These are phyloP conservation scores for Enteromius afrohamiltoni DNA, from an alignment of 2,797 vertebrate genomes.

Conservation along the genomic window DNA sequence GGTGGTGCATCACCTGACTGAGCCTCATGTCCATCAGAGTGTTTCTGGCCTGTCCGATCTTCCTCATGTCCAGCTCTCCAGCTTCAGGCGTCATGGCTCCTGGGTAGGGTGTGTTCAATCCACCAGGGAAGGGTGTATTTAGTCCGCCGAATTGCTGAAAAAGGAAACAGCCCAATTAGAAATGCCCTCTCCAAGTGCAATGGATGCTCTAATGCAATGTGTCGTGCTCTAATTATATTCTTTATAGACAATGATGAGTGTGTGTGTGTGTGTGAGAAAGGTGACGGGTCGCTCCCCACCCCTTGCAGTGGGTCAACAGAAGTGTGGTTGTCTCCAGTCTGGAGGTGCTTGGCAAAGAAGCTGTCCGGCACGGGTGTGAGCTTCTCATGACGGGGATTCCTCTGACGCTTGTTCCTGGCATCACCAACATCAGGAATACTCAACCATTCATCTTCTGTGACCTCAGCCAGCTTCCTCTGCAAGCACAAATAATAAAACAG, in stretches of 20 bases:
- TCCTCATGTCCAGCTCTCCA: constrained; percentile 98
- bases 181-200: not conserved
- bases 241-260: not conserved
- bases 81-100: constrained; percentile 96
- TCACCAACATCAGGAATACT: constrained; percentile 98
- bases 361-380: constrained; percentile 96
- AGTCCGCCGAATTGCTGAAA: constrained; percentile 85
- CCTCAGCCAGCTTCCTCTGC: constrained; percentile 93
- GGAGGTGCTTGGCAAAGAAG: constrained; percentile 96
- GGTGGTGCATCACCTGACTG: constrained; percentile 84
- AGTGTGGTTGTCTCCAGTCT: constrained; percentile 92
- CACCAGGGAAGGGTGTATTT: constrained; percentile 85
- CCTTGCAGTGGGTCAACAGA: constrained; percentile 92
- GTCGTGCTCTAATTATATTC: not conserved
- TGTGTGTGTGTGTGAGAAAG: not conserved
- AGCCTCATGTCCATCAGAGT: constrained; percentile 99
- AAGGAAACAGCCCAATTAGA: not conserved
- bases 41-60: constrained; percentile 97
- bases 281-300: constrained; percentile 74
- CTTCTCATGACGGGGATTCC: constrained; percentile 96
- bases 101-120: constrained; percentile 93
- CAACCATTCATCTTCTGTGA: constrained; percentile 97
- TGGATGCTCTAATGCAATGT: constrained; percentile 48
- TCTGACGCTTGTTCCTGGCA: constrained; percentile 95
- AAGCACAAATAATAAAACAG: not conserved